Evolutionary conservation across 30 jellyfish, hydroid and myxozoan genomes (phyloP).

Genomic region (Catostylus mosaicus): DNA sequence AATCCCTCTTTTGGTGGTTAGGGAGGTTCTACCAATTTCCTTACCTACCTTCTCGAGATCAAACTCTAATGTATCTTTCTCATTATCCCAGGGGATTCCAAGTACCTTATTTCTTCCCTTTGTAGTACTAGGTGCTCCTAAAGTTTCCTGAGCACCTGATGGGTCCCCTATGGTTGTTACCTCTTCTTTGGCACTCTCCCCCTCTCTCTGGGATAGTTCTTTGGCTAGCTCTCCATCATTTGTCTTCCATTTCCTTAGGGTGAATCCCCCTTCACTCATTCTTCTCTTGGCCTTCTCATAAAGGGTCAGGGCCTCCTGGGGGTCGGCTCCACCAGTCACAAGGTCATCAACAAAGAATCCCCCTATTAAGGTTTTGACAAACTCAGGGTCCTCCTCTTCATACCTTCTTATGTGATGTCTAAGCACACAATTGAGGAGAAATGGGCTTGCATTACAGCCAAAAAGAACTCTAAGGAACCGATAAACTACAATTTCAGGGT

Average conservation of each 20-base stretch:
- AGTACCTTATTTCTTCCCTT: conserved; percentile 26
- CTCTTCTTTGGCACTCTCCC: not conserved
- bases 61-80: conserved; percentile 32
- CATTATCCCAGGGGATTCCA: conserved; percentile 49
- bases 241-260: conserved; percentile 60
- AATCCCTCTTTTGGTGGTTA: conserved; percentile 16
- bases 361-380: conserved; percentile 26
- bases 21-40: conserved; percentile 36
- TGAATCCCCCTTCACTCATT: conserved; percentile 61
- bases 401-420: conserved; percentile 46
- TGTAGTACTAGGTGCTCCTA: conserved; percentile 11
- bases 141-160: conserved; percentile 38
- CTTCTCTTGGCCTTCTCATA: conserved; percentile 58
- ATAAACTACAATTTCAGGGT: conserved; percentile 14
- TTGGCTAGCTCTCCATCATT: conserved; percentile 42
- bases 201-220: conserved; percentile 40
- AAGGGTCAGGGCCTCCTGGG: conserved; percentile 19
- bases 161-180: conserved; percentile 29
- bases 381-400: conserved; percentile 48
- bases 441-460: conserved; percentile 43
- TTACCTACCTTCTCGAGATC: conserved; percentile 27
- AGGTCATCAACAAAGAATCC: conserved; percentile 59
- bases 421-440: conserved; percentile 45
- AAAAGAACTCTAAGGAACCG: too few species aligned
- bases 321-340: conserved; percentile 35